Evolutionary conservation across 2,888 invertebrate genomes (phyloP).

Genomic region (Volucella inanis): DNA sequence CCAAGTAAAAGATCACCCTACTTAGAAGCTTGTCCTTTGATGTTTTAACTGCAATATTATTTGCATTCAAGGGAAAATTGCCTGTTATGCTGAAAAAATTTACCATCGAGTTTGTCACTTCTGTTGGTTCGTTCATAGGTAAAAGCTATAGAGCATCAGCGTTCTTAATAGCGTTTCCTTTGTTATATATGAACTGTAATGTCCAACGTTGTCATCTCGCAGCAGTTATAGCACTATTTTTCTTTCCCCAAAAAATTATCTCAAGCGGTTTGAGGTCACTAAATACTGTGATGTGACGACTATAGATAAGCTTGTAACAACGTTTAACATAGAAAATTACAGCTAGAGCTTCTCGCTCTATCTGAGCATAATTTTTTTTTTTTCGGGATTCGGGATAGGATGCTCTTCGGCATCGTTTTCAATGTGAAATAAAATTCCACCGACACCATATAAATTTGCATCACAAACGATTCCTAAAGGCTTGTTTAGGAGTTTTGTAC

Average conservation of each 20-base stretch:
- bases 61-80: neutral
- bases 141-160: slow-evolving; percentile 8
- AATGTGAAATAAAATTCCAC: slow-evolving; percentile 41
- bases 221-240: slow-evolving; percentile 17
- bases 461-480: slow-evolving; percentile 30
- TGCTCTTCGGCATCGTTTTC: slow-evolving; percentile 42
- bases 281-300: slow-evolving; percentile 22
- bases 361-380: slow-evolving; percentile 44
- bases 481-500: neutral
- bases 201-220: slow-evolving; percentile 17
- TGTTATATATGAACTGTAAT: slow-evolving; percentile 10
- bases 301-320: slow-evolving; percentile 36
- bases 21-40: slow-evolving; percentile 2
- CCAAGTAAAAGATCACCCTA: neutral
- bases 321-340: slow-evolving; percentile 40
- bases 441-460: slow-evolving; percentile 44
- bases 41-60: slow-evolving; percentile 12
- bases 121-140: slow-evolving; percentile 3
- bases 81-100: slow-evolving; percentile 11
- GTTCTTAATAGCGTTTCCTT: slow-evolving; percentile 6
- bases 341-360: slow-evolving; percentile 44
- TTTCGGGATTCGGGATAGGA: neutral
- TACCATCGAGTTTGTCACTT: slow-evolving; percentile 1
- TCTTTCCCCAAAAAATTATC: slow-evolving; percentile 20
- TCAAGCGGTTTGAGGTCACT: slow-evolving; percentile 30